Evolutionary conservation across 2,113 vertebrate genomes (phyloP).

Genomic region (Toxostoma redivivum): DNA sequence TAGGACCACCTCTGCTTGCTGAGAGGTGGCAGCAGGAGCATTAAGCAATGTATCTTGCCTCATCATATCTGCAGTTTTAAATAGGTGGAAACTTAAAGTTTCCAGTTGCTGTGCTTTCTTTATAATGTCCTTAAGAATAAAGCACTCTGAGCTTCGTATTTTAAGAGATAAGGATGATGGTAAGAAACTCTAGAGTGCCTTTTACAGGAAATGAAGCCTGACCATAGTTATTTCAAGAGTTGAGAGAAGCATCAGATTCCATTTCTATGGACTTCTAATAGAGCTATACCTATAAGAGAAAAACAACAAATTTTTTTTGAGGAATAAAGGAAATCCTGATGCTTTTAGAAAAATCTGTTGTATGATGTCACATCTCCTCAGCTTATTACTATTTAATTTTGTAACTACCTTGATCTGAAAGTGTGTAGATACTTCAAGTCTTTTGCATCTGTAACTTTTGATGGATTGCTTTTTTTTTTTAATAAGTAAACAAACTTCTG

Average conservation of each 20-base stretch:
- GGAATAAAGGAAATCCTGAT: neutral
- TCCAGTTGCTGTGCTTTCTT: neutral
- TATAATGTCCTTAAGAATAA: neutral
- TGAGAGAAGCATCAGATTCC: neutral
- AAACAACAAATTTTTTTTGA: neutral
- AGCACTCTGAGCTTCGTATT: neutral
- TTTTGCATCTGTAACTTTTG: neutral
- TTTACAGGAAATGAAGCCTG: neutral
- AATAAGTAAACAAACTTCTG: neutral
- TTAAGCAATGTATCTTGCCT: neutral
- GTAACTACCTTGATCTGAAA: neutral
- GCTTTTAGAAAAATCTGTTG: neutral
- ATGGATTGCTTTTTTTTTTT: neutral
- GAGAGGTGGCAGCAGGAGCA: neutral
- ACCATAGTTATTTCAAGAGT: neutral
- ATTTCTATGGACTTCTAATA: neutral
- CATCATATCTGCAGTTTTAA: neutral
- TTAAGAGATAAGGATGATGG: neutral
- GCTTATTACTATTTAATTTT: neutral
- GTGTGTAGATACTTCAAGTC: neutral
- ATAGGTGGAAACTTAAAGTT: neutral
- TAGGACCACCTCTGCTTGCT: neutral
- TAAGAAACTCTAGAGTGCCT: neutral
- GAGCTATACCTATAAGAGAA: neutral
- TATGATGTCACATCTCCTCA: neutral